Conservation (phyloP, 2,797 vertebrate genomes). For the Megalops cyprinoides region DNA sequence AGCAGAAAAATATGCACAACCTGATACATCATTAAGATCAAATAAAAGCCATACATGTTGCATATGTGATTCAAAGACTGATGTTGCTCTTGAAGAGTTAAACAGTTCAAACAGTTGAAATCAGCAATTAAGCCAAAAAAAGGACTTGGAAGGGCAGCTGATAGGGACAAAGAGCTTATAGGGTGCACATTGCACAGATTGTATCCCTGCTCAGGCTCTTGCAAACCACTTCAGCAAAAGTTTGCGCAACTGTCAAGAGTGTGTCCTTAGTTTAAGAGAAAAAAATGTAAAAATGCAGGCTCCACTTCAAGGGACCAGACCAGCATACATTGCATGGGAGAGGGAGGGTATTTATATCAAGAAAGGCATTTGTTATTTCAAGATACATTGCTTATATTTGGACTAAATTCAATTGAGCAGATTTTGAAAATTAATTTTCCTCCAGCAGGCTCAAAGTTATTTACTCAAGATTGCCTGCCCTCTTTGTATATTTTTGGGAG, state of each 20-base stretch:
- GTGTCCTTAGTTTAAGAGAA: slow-evolving; percentile 30
- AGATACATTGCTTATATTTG: slow-evolving; percentile 29
- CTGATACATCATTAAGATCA: background rate
- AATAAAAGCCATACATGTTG: background rate
- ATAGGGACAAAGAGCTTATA: slow-evolving; percentile 47
- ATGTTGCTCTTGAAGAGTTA: background rate
- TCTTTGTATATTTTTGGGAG: slow-evolving; percentile 41
- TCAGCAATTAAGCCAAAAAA: slow-evolving; percentile 13
- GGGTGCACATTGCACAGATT: slow-evolving; percentile 48
- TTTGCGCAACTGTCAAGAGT: slow-evolving; percentile 51
- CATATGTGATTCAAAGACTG: background rate
- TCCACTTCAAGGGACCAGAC: slow-evolving; percentile 34
- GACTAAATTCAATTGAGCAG: slow-evolving; percentile 23
- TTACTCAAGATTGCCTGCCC: slow-evolving; percentile 34
- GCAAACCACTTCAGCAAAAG: slow-evolving; percentile 54
- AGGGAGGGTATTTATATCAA: slow-evolving; percentile 37
- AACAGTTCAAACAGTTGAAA: slow-evolving; percentile 20
- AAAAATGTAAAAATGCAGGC: slow-evolving; percentile 11
- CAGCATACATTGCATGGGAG: slow-evolving; percentile 25
- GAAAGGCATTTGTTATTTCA: slow-evolving; percentile 37
- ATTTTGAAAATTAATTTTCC: slow-evolving; percentile 37
- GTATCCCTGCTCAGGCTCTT: slow-evolving; percentile 74
- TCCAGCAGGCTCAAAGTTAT: slow-evolving; percentile 34
- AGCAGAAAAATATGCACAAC: background rate
- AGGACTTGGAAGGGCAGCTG: slow-evolving; percentile 28